Base-by-base conservation (phyloP, 2,888 invertebrate genomes). In the Drosophila greeni region DNA sequence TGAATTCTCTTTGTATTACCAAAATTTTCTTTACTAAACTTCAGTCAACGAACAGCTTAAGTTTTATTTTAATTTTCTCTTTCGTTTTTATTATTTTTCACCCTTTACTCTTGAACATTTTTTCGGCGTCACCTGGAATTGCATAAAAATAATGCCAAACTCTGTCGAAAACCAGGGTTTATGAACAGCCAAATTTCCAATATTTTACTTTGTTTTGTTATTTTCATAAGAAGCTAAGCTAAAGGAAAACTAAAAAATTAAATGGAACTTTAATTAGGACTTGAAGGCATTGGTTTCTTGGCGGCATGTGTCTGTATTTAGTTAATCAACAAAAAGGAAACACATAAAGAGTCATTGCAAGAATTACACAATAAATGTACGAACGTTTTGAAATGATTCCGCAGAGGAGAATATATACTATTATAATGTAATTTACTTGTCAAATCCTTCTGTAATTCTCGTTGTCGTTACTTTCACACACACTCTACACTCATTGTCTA, bases 221-320 rank as follows among this genome's bases (percentile, higher is more conserved):
- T 66, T 66, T 61, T 67, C 55, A 65, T 49, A 49, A 59, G 47
- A 59, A 64, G 51, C 42, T 65, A 80, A 52, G 55, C 36, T 59
- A 70, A 62, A 58, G 23, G n/a, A 48, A 47, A 58, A 49, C n/a
- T 34, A 58, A 61, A 61, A 29, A 61, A 61, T 31, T 16, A 24
- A 67, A 29, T 43, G 16, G 14, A 39, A 40, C 40, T 20, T 57
- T n/a, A 61, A 65, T 59, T 58, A 60, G 53, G 40, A 55, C 34
- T 61, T 23, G 42, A 91, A 91, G 92, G 92, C 92, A 92, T 92
- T 92, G 92, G 92, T 92, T 92, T 92, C 92, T 93, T 92, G 92
- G 92, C 92, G 92, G 92, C 92, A 92, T 92, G 92, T 92, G 91
- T 88, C 86, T 86, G 84, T 81, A 80, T 84, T 86, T 84, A 75